Conservation (phyloP, 2,113 vertebrate genomes). For the Lycocorax pyrrhopterus region DNA sequence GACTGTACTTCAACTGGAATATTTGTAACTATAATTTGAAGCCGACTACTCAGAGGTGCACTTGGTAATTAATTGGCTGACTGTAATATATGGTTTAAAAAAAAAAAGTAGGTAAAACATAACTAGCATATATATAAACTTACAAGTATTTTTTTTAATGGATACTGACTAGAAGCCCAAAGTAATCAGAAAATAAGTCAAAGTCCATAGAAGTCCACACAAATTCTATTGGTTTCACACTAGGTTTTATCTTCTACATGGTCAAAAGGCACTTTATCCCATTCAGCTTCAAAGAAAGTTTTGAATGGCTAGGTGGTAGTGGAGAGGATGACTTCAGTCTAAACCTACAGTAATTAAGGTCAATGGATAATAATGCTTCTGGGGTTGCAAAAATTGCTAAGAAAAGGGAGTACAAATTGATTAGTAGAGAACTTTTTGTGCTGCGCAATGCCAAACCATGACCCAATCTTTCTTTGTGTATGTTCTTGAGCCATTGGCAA, state of each 20-base stretch:
- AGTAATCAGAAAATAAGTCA: neutral
- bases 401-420: neutral
- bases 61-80: neutral
- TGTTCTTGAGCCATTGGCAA: neutral
- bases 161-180: neutral
- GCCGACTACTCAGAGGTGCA: neutral
- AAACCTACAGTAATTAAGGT: neutral
- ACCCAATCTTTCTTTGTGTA: neutral
- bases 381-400: neutral
- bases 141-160: neutral
- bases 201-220: neutral
- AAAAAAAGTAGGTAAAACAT: neutral
- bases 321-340: neutral
- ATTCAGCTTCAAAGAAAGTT: neutral
- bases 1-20: neutral
- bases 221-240: neutral
- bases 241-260: neutral
- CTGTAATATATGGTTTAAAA: neutral
- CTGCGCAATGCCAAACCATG: neutral
- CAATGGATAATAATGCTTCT: neutral
- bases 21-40: neutral
- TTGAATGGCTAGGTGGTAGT: neutral
- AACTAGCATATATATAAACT: neutral
- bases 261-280: neutral
- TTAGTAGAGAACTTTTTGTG: neutral